Conservation (phyloP, 2,113 vertebrate species). For the Hydrochoerus hydrochaeris region DNA sequence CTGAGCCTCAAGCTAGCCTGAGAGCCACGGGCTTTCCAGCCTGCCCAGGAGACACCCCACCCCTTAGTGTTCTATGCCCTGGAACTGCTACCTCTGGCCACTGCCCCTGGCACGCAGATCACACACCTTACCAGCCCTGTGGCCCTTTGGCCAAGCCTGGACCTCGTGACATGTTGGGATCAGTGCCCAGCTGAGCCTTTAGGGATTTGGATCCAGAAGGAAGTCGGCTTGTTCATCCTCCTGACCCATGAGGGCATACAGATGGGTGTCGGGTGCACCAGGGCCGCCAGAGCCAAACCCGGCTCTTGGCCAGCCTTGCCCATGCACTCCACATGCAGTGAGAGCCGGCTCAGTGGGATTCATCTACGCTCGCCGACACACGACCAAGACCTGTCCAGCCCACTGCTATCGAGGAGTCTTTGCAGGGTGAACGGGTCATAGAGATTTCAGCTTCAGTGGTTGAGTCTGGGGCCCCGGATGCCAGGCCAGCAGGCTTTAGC, state of each 20-base stretch:
- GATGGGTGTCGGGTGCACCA: not conserved
- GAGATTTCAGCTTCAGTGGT: not conserved
- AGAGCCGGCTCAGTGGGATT: not conserved
- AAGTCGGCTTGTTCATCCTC: not conserved
- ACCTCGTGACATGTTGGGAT: not conserved
- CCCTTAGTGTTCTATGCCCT: not conserved
- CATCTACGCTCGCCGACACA: not conserved
- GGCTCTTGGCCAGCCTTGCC: not conserved
- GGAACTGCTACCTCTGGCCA: not conserved
- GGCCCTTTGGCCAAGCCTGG: not conserved
- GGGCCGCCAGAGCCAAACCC: not conserved
- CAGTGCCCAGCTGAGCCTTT: not conserved
- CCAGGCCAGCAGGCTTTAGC: not conserved
- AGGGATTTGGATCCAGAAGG: not conserved
- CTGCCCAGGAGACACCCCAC: not conserved
- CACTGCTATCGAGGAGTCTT: not conserved
- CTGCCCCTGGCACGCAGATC: not conserved
- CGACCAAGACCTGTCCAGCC: not conserved
- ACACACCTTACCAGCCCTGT: not conserved
- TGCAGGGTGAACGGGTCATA: not conserved
- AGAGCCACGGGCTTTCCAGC: not conserved
- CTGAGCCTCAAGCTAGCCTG: not conserved
- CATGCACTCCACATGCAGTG: too few species aligned
- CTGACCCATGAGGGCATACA: not conserved
- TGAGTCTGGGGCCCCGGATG: not conserved